Conservation (phyloP, 2,797 vertebrate species). For the Ammospiza maritima region DNA sequence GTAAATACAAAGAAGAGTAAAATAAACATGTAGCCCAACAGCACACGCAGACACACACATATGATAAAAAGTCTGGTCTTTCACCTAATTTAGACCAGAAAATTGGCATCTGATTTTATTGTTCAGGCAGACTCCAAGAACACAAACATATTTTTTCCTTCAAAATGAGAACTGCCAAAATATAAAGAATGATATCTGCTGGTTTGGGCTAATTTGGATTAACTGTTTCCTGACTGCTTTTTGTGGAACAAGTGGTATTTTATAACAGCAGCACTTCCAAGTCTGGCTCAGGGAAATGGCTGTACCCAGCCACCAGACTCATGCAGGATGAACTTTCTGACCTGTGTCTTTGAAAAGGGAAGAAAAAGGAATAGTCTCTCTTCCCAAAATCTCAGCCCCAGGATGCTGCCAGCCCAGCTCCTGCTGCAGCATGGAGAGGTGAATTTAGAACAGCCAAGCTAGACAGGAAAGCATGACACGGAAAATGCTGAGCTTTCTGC, state of each 20-base stretch:
- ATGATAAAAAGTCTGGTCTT: constrained; percentile 50
- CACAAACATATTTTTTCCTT: constrained; percentile 66
- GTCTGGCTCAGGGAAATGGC: background rate
- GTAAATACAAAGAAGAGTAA: constrained; percentile 12
- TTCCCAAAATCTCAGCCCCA: background rate
- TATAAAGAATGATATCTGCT: constrained; percentile 50
- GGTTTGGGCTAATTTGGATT: constrained; percentile 55
- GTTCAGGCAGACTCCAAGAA: constrained; percentile 59
- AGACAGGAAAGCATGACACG: background rate
- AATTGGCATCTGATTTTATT: constrained; percentile 72
- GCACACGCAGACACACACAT: constrained; percentile 37
- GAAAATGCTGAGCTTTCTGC: background rate
- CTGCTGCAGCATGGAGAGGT: accelerated
- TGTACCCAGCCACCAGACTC: background rate
- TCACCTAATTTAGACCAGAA: constrained; percentile 74
- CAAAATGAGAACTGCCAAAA: constrained; percentile 39
- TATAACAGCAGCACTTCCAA: background rate
- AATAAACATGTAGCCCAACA: constrained; percentile 42
- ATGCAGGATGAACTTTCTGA: background rate
- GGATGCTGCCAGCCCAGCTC: background rate
- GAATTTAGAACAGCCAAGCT: background rate
- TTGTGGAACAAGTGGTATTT: constrained; percentile 1
- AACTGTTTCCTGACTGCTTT: constrained; percentile 47
- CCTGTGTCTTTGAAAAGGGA: background rate
- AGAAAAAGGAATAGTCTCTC: background rate